Base-by-base conservation (phyloP, 2,113 vertebrate genomes). In the Embiotoca jacksoni region DNA sequence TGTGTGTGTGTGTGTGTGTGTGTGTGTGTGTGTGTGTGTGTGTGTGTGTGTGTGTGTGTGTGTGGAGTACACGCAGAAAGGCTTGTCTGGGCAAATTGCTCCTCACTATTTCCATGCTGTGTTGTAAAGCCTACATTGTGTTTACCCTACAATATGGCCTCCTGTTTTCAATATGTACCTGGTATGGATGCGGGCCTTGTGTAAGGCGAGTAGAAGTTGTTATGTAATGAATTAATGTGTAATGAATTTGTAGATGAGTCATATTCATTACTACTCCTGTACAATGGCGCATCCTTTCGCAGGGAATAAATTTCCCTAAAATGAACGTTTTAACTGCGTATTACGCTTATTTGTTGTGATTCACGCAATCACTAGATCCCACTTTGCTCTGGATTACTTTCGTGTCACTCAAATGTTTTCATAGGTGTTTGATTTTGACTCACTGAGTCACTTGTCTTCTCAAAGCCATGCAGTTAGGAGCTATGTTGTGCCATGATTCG, bases 31-130 rank as follows among this genome's bases (percentile, higher is more conserved):
- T 82, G 90, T 85, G 89, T 88, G 76, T 77, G 75, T 59, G 61
- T 72, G 58, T 37, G 76, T 23, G 74, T 23, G 82, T 82, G 90
- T 85, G 89, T 88, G 76, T 77, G 75, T 59, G 61, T 72, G 58
- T 37, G 76, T 23, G 74, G 23, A 23, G 23, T 23, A 23, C 23
- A 23, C 23, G 23, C 72, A 87, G 54, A 80, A 83, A 89, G 91
- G 89, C 94, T 94, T 94, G 94, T 92, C 94, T 90, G 92, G 93
- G 90, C 94, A 94, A 91, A 94, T 91, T 89, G 82, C 89, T 91
- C 75, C 60, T 89, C 89, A 89, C 69, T 89, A 76, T 93, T 94
- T 91, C 82, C 86, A 86, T 90, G 80, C 75, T 37, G 60, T 67
- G 76, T 80, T 84, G 78, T 82, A 33, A 23, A 80, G 60, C 39